Base-by-base conservation (phyloP, 2,797 vertebrate genomes). In the Silurus lanzhouensis region DNA sequence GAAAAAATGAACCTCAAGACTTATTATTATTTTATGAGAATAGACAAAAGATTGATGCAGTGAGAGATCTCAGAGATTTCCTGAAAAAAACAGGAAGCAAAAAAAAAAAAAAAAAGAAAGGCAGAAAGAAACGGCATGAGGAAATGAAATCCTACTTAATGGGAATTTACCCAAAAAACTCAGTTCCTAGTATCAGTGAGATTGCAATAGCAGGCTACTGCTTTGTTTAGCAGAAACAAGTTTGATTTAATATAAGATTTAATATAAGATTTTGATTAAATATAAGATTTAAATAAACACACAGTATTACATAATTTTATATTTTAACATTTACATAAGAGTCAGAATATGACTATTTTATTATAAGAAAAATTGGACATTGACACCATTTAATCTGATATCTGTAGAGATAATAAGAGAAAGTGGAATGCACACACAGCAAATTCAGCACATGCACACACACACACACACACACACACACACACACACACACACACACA, bases 131-230 rank as follows among this genome's bases (percentile, higher is more conserved):
- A 85, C 72, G 75, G 58, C 22, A 81, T 19, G 44, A 58, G 79
- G 84, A 85, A 85, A 14, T 75, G 84, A 75, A 85, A 85, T 44
- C 19, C 48, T 58, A 19, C 9, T 67, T 63, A 19, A 63, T 72
- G 12, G 67, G 46, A 80, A 81, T 74, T 64, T 25, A 81, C 68
- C 58, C 25, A 71, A 64, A 74, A 46, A 5, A 67, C 64, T 55
- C 20, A n/a, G 48, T 63, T 63, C 15, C 44, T 79, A 55, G 66
- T 13, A 80, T 84, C n/a, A 63, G 1, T 63, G n/a, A 27, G 38
- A 38, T 38, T 38, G 38, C 38, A 38, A 38, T 38, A 78, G 67
- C 52, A 70, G 8, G 52, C 27, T 78, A 31, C 25, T n/a, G 15
- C 25, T 10, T 64, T 52, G 38, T 38, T 38, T 38, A 4, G 38